These are phyloP conservation scores for Leptinotarsa lineolata DNA, from an alignment of 1,140 invertebrate species.

Conservation along the genomic window DNA sequence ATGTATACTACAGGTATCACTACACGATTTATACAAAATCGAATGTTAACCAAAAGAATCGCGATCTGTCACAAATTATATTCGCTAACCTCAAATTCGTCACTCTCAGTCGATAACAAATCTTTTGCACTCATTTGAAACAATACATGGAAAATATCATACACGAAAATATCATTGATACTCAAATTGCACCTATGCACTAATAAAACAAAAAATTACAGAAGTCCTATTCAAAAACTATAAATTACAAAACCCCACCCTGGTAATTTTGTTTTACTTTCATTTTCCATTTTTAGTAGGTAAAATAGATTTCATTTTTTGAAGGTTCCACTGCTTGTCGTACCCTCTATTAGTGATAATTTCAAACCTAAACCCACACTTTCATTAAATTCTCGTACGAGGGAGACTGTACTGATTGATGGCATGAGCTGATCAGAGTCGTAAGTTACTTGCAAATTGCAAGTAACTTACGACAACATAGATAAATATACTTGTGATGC, in stretches of 20 bases:
- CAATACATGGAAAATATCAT: neutral
- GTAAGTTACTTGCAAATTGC: too few relatives aligned
- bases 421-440: too few relatives aligned
- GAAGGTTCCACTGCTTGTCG: neutral
- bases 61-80: conserved; percentile 34
- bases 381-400: too few relatives aligned
- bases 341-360: neutral
- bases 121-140: conserved; percentile 12
- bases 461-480: too few relatives aligned
- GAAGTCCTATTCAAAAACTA: conserved; percentile 23
- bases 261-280: conserved; percentile 31
- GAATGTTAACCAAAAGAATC: neutral
- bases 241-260: conserved; percentile 34
- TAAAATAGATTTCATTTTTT: neutral
- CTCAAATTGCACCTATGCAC: neutral
- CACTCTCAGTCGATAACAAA: conserved; percentile 32
- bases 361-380: neutral
- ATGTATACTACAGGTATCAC: conserved; percentile 14
- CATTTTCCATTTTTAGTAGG: neutral
- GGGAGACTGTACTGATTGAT: too few relatives aligned
- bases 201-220: conserved; percentile 17
- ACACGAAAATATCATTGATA: neutral
- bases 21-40: conserved; percentile 21
- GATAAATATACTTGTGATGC: too few relatives aligned
- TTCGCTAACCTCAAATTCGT: conserved; percentile 34